Evolutionary conservation across 2,113 vertebrate species (phyloP), one percentile per base, ranked within the genome.

Genomic region (Rhynchomys soricoides): DNA sequence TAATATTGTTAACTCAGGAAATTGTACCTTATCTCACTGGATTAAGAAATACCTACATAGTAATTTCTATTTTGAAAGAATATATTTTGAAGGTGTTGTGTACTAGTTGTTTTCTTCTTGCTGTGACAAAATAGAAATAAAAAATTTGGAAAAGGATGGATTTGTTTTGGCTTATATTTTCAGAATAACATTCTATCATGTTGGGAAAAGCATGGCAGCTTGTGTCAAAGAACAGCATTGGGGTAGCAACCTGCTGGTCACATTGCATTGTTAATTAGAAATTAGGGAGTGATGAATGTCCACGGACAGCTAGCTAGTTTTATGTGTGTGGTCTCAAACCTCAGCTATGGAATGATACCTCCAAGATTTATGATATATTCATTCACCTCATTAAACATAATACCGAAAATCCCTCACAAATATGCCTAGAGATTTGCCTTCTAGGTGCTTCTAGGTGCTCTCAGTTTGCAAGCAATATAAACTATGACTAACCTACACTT

Each of bases 1-100:
- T 12, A 29, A 74, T 68, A 31, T 68, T 83, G 79, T 74, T 85
- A 82, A 70, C 50, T 31, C 12, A 50, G 45, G 64, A 93, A 64
- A 45, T 0, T 19, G 13, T 45, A 92, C 48, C 4, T 87, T 57
- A 52, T 3, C 4, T 64, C 96, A 68, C 57, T 90, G 16, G 91
- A 87, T 96, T 95, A n/a, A 81, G 70, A 90, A 74, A 40, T 37
- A 48, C 37, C 9, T 86, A 62, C 5, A 52, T 57, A 90, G 55
- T 2, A 31, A 55, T 91, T 59, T 96, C 10, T 11, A 74, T 55
- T 57, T 77, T 66, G 34, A 90, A 0, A 34, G 4, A 62, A 62
- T 78, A 55, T 70, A 68, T 75, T 96, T 29, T 29, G 48, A 82
- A 64, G 31, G 57, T 0, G 11, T 24, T 94, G 12, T 71, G 3